phyloP scores from a whole-genome alignment of 2,888 invertebrate genomes.

The Ceratothoa steindachneri region DNA sequence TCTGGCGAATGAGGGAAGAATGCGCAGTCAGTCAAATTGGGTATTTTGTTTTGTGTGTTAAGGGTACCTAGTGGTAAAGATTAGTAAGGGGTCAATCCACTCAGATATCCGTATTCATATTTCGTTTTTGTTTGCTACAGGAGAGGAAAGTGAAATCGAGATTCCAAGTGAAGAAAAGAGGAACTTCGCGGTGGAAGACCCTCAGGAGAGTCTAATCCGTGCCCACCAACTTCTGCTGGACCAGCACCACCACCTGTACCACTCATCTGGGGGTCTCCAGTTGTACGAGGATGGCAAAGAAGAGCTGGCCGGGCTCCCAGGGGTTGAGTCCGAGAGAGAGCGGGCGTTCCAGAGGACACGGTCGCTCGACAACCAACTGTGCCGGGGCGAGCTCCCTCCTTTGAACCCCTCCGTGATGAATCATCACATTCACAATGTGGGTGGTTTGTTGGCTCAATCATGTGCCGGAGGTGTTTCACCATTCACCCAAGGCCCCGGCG shows the following conservation, averaged over 20 bases:
- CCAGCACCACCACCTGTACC: background rate
- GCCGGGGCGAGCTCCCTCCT: conserved; percentile 46
- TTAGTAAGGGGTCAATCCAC: no score
- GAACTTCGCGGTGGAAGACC: background rate
- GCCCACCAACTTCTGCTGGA: background rate
- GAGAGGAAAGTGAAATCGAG: conserved; percentile 24
- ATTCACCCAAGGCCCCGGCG: background rate
- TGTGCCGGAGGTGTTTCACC: background rate
- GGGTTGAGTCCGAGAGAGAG: background rate
- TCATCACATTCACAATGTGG: background rate
- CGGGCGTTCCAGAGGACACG: conserved; percentile 16
- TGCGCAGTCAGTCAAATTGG: no score
- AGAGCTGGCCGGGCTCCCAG: background rate
- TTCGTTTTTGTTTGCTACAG: no score
- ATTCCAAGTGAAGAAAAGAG: background rate
- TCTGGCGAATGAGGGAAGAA: no score
- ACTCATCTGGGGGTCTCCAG: background rate
- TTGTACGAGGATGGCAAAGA: background rate
- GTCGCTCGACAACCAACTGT: conserved; percentile 43
- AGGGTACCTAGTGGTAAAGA: no score
- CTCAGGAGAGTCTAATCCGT: background rate
- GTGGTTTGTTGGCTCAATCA: background rate
- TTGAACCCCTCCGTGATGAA: conserved; percentile 16
- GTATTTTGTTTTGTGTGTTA: no score
- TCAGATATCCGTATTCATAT: no score